A percentile compares a stretch with the other conserved stretches of the same genome.
Evolutionary conservation across 2,113 vertebrate species (phyloP).

Genomic region (Esox niger): DNA sequence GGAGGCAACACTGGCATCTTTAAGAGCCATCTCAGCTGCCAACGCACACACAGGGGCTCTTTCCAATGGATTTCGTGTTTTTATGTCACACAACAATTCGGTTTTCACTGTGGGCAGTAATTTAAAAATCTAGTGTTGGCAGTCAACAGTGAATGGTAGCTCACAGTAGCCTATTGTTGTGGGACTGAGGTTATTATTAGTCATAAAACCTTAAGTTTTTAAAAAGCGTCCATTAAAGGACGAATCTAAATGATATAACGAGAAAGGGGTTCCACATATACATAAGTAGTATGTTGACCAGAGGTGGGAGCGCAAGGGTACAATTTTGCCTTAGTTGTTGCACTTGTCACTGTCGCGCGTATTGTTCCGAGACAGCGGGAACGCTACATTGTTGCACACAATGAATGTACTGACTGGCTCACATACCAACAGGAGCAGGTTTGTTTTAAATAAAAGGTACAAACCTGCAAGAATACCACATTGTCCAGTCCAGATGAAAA

Average conservation of each 20-base stretch:
- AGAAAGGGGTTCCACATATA: too few species aligned
- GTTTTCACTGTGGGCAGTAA: background rate
- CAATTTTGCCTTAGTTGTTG: background rate
- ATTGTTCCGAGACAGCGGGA: constrained; percentile 3
- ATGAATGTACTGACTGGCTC: background rate
- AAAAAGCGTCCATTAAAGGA: too few species aligned
- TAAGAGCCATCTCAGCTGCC: background rate
- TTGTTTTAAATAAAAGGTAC: constrained; percentile 6
- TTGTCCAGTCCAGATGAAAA: constrained; percentile 43
- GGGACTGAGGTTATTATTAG: too few species aligned
- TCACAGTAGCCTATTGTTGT: too few species aligned
- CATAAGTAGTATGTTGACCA: too few species aligned
- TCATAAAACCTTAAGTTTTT: too few species aligned
- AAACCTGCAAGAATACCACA: constrained; percentile 59
- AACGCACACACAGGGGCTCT: background rate
- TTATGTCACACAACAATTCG: background rate
- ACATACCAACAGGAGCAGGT: background rate
- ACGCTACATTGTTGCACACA: background rate
- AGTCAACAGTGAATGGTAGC: too few species aligned
- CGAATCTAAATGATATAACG: too few species aligned
- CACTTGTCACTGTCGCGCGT: constrained; percentile 6
- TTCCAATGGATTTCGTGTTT: background rate
- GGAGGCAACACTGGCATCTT: constrained; percentile 44
- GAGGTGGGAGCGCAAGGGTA: background rate
- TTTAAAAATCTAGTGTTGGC: background rate